These are phyloP conservation scores for Bergia sp. DNA, from an alignment of 92 coral and sea anemone genomes.

Conservation along the genomic window DNA sequence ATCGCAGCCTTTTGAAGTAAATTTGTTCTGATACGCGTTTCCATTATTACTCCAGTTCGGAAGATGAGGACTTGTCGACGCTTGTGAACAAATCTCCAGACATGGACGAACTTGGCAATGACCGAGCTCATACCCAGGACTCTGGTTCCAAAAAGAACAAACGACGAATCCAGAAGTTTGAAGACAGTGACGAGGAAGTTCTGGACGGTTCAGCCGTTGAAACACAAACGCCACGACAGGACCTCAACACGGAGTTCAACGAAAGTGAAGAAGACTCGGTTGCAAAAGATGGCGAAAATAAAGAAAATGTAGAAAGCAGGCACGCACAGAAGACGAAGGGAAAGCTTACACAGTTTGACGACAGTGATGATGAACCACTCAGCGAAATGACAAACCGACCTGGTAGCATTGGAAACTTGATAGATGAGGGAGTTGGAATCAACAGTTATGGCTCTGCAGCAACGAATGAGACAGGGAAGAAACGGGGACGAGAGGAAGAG, in stretches of 20 bases:
- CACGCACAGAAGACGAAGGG: slow-evolving; percentile 34
- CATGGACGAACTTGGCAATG: not conserved
- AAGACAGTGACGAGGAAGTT: slow-evolving; percentile 30
- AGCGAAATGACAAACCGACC: not conserved
- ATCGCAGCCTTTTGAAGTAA: not conserved
- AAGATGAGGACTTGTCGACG: slow-evolving; percentile 40
- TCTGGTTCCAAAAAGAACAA: slow-evolving; percentile 11
- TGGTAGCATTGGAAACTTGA: not conserved
- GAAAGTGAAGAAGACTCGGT: not conserved
- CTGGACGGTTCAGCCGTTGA: not conserved
- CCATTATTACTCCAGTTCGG: not conserved
- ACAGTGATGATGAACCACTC: slow-evolving; percentile 49
- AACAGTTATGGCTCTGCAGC: slow-evolving; percentile 4
- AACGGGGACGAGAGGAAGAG: slow-evolving; percentile 48
- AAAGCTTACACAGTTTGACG: slow-evolving; percentile 36
- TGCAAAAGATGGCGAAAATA: slow-evolving; percentile 27
- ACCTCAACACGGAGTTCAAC: not conserved
- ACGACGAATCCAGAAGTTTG: slow-evolving; percentile 28
- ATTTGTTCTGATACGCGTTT: not conserved
- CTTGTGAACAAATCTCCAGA: not conserved
- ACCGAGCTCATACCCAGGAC: not conserved
- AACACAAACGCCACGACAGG: not conserved
- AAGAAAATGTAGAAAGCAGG: not conserved
- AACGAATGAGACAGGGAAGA: slow-evolving; percentile 19
- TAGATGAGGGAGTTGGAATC: not conserved